A percentile compares a stretch with the other conserved stretches of the same genome.
phyloP scores from a whole-genome alignment of 1,140 invertebrate genomes.

The Brachionus rotundiformis region DNA sequence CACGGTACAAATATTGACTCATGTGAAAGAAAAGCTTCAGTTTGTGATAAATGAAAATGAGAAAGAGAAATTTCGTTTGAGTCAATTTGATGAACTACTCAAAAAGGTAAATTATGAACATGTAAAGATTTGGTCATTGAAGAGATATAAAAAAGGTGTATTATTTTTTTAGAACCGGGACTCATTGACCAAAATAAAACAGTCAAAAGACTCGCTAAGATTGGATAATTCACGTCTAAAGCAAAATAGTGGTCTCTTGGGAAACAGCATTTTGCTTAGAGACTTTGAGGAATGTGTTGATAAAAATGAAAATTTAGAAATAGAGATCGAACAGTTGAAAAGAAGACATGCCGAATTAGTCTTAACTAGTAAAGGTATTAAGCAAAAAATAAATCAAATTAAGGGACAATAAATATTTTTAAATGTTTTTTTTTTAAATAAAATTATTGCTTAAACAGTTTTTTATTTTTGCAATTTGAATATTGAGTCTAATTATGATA shows the following conservation, averaged over 20 bases:
- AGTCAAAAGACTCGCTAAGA: constrained; percentile 61
- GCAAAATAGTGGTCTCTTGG: constrained; percentile 63
- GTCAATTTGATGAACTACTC: constrained; percentile 59
- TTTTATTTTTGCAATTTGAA: too few species aligned
- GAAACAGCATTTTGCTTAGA: constrained; percentile 60
- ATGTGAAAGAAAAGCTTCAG: constrained; percentile 65
- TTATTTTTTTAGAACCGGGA: constrained; percentile 61
- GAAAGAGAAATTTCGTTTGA: constrained; percentile 57
- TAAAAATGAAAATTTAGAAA: constrained; percentile 57
- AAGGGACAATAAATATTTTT: constrained; percentile 50
- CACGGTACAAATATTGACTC: constrained; percentile 64
- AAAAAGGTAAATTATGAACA: constrained; percentile 58
- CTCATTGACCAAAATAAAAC: constrained; percentile 61
- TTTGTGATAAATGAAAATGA: constrained; percentile 62
- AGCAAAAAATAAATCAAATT: constrained; percentile 61
- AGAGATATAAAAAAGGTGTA: background rate
- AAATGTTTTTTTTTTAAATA: constrained; percentile 19
- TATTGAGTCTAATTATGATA: too few species aligned
- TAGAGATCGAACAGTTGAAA: constrained; percentile 55
- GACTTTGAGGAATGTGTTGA: constrained; percentile 62
- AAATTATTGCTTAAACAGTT: too few species aligned
- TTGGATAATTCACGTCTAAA: constrained; percentile 61
- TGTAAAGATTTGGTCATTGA: background rate
- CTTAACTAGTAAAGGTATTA: constrained; percentile 59
- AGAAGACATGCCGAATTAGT: constrained; percentile 62